Evolutionary conservation across 2,113 vertebrate genomes (phyloP), one percentile per base, ranked within the genome.

Genomic region (Scalopus aquaticus): DNA sequence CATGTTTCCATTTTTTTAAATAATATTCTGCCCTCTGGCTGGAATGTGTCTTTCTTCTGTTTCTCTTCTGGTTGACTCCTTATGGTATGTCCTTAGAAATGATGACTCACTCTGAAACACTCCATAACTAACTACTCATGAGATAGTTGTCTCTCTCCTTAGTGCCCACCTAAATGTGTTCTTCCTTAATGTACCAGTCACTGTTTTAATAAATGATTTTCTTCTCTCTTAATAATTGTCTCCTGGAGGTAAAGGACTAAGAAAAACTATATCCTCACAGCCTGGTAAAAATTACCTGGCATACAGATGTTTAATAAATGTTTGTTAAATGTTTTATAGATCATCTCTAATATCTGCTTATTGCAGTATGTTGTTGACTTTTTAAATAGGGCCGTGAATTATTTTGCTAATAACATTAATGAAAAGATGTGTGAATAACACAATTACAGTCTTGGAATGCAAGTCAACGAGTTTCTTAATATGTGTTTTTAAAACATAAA

Each of bases 381-480:
- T 92, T 92, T 93, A 90, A 96, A 78, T 90, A 84, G 16, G 9
- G 9, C 44, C 95, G 7, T 90, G 60, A 85, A 79, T 93, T 93
- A 93, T 84, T 95, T 91, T 95, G 19, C 87, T 83, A 73, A 58
- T 78, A 76, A 92, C 20, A 69, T 93, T 95, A 88, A 54, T 92
- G 46, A 82, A 90, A 78, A 87, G n/a, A 60, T 79, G 7, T 91
- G 84, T 95, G 56, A 87, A 60, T 15, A 93, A 84, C 24, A 78
- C 82, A 37, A 51, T 15, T 70, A 10, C 16, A 85, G 0, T 83
- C 39, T 91, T 58, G 67, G 39, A 77, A 69, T 83, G 56, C 8
- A 81, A 76, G 51, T 93, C 28, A 87, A 72, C 83, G 78, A 85
- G 22, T 93, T 86, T 89, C 46, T 96, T 65, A 95, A 87, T 4